These are phyloP conservation scores for Holacanthella duospinosa DNA, from an alignment of 2,888 invertebrate genomes.

Conservation along the genomic window DNA sequence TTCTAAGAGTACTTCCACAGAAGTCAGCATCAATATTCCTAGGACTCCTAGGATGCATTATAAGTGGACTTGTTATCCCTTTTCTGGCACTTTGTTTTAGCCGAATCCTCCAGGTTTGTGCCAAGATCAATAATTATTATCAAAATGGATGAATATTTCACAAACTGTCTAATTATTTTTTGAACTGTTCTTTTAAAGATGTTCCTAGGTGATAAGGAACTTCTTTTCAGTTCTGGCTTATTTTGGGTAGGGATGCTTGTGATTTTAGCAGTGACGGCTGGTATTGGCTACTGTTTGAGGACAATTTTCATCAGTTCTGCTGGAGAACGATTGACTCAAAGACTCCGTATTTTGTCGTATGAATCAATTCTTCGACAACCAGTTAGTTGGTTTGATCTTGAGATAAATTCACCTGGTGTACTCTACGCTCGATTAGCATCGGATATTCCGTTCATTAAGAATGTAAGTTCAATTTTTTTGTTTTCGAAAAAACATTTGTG, in stretches of 20 bases:
- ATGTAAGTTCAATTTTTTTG: conserved; percentile 30
- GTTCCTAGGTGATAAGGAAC: neutral
- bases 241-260: conserved; percentile 22
- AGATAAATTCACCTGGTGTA: conserved; percentile 37
- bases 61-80: neutral
- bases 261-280: neutral
- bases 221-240: neutral
- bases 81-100: neutral
- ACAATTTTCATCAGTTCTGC: neutral
- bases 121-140: too few relatives aligned
- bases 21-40: neutral
- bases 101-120: neutral
- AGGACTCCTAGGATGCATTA: neutral
- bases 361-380: conserved; percentile 40
- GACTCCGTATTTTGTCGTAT: conserved; percentile 38
- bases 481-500: neutral
- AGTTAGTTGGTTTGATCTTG: conserved; percentile 39
- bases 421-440: conserved; percentile 38
- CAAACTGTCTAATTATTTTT: neutral
- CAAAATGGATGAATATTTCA: too few relatives aligned
- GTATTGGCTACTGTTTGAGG: neutral
- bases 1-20: neutral
- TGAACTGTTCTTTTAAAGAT: neutral
- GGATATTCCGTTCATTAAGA: conserved; percentile 39
- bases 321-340: neutral